phyloP scores from a whole-genome alignment of 2,888 invertebrate genomes.

The Leptogaster cylindrica region DNA sequence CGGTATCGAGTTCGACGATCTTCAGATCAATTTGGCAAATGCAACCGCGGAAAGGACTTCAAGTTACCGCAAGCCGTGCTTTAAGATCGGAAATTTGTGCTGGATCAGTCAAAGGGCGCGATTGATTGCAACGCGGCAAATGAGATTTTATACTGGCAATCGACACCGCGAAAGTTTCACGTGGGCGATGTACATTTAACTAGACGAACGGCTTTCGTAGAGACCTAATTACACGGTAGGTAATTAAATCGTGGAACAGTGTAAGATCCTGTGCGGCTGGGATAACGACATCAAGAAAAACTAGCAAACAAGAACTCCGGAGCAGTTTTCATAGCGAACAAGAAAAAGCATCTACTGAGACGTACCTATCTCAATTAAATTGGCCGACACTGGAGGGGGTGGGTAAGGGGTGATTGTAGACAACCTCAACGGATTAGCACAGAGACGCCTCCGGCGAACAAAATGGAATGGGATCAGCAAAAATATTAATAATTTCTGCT shows the following conservation, averaged over 20 bases:
- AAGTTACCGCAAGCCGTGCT: too few relatives aligned
- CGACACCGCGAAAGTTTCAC: conserved; percentile 20
- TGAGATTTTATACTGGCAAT: neutral
- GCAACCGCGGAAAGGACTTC: too few relatives aligned
- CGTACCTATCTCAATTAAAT: conserved; percentile 10
- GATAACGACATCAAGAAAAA: conserved; percentile 6
- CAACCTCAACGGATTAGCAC: too few relatives aligned
- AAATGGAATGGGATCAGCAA: neutral
- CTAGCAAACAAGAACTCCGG: neutral
- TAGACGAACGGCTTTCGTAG: conserved; percentile 23
- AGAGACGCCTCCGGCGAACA: too few relatives aligned
- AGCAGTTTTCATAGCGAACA: neutral
- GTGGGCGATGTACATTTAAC: conserved; percentile 33
- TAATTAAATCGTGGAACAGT: conserved; percentile 24
- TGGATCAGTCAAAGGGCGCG: neutral
- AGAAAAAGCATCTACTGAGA: neutral
- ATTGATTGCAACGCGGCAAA: neutral
- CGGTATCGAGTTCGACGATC: too few relatives aligned
- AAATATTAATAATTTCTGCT: neutral
- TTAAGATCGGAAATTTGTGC: too few relatives aligned
- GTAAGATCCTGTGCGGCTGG: neutral
- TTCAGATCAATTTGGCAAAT: too few relatives aligned
- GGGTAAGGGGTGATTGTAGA: too few relatives aligned
- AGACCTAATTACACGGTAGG: conserved; percentile 31
- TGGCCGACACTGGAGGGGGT: too few relatives aligned